Base-by-base conservation (phyloP, 2,888 invertebrate species). In the Pachliopta kotzebuea region DNA sequence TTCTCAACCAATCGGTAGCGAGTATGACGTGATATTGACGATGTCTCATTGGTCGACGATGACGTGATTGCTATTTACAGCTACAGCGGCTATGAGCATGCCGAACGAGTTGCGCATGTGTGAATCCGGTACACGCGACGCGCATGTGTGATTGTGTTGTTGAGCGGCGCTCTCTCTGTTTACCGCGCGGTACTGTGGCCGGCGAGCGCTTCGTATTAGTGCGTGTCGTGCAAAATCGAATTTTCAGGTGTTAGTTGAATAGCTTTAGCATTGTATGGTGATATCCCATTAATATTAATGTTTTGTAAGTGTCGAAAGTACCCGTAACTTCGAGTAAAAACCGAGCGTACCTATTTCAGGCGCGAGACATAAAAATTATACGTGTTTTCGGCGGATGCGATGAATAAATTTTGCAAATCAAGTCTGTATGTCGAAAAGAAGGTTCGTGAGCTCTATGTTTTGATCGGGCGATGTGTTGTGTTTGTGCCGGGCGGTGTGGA, bases 141-240 rank as follows among this genome's bases (percentile, higher is more conserved):
- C 67, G 65, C 68, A 70, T 81, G 86, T 85, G 86, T 86, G 88
- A 76, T 85, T 83, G 84, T 87, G 88, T 88, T 86, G 86, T 85
- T 78, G 86, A 80, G 84, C 77, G 85, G 83, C 81, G 83, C 73
- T 66, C 65, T 65, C 65, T 66, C 93, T 83, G 93, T 93, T 79
- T 93, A 93, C 84, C 92, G 93, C 76, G 92, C 88, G 81, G 90
- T 90, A 79, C 79, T 80, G 81, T 81, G 77, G 92, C 92, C 84
- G 92, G 92, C 75, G 86, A 86, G 83, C 96, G 94, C 84, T 95
- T 95, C 95, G 92, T 94, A 94, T 94, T 94, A 80, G 83, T 81
- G 84, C 83, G 83, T 77, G 74, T 75, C 66, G 75, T 77, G 80
- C 79, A 80, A 78, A 83, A 79, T 77, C 77, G 83, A 86, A 80